Evolutionary conservation across 2,797 vertebrate species (phyloP), one percentile per base, ranked within the genome.

Genomic region (Diplodus sargus): DNA sequence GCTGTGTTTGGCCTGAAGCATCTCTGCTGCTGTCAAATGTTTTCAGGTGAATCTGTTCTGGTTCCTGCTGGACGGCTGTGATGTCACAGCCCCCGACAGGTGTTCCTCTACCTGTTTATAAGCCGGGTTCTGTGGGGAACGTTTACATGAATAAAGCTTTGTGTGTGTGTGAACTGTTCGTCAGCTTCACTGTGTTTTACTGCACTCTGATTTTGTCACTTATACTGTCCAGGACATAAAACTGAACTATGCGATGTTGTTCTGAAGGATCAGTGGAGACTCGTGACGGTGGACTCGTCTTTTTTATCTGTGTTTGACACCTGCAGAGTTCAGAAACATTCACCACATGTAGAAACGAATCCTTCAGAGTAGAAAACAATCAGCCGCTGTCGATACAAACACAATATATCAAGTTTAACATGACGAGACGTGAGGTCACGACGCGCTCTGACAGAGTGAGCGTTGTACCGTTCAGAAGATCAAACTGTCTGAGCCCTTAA

Each of bases 341-440:
- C 43, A 51, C 47, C 17, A 45, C 20, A 25, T 15, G 51, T 39
- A 20, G 3, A 51, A n/a, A 48, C 25, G 56, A 12, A 18, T 58
- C 30, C 62, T 57, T 65, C 61, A 65, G 47, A 59, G n/a, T 28
- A 59, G 56, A 61, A 77, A 64, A 80, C 78, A 80, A 74, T 80
- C 78, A 47, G 4, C 25, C 14, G 78, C 71, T 80, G 78, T 70
- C 78, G 39, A 70, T 12, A 30, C 2, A 80, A 57, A 60, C 4
- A 5, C 8, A 56, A 30, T 7, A 18, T 5, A 47, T 76, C 14
- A 34, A 20, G 58, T 63, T 48, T 20, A 28, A 56, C 48, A 34
- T 1, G 12, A 16, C 15, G 39, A 76, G 39, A 61, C 57, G 1
- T n/a, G 47, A 34, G 30, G 30, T 6, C 30, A 34, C 5, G 30